phyloP scores from a whole-genome alignment of 1,140 invertebrate species.

The Choristoneura fumiferana region DNA sequence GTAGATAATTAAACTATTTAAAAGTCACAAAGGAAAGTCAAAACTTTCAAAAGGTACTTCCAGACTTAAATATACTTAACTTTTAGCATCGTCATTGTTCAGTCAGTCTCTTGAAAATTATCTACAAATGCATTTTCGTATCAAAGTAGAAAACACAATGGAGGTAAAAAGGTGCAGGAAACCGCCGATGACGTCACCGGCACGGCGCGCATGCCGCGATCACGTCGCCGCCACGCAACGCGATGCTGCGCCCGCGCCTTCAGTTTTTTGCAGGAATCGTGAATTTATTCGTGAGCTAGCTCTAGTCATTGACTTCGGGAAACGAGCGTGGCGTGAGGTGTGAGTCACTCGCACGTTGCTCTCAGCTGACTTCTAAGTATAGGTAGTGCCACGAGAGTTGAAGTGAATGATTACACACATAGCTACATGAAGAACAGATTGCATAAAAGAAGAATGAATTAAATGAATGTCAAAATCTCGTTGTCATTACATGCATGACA shows the following conservation, averaged over 20 bases:
- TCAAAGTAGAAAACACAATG: background rate
- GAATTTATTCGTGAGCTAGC: background rate
- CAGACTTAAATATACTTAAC: no score
- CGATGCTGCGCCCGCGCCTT: background rate
- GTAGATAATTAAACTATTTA: background rate
- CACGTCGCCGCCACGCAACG: slow-evolving; percentile 10
- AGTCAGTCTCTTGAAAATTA: background rate
- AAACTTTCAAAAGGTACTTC: no score
- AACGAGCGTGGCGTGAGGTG: background rate
- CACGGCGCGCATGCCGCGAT: slow-evolving; percentile 5
- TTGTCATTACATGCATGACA: no score
- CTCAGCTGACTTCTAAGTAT: background rate
- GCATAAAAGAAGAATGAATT: no score
- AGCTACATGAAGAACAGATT: no score
- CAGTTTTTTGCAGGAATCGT: slow-evolving; percentile 8
- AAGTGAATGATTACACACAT: no score
- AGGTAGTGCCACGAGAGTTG: no score
- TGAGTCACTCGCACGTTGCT: slow-evolving; percentile 1
- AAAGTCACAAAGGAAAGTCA: no score
- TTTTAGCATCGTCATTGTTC: no score
- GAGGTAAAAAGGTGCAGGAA: background rate
- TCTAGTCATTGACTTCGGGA: no score
- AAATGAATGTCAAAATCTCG: no score
- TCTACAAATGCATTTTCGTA: background rate
- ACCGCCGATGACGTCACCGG: background rate